Evolutionary conservation across 2,888 invertebrate species (phyloP).

Genomic region (Norana najaformis): DNA sequence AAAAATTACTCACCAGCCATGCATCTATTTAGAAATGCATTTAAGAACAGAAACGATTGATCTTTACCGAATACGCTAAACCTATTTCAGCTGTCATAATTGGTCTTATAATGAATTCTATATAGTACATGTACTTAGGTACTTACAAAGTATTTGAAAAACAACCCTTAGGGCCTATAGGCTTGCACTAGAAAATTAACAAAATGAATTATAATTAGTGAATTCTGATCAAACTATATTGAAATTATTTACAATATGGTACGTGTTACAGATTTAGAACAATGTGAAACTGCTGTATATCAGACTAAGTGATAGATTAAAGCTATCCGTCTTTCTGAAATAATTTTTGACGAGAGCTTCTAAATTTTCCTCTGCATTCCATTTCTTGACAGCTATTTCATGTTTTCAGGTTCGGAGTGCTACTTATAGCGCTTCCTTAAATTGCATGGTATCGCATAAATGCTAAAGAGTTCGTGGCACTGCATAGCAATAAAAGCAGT

Average conservation of each 20-base stretch:
- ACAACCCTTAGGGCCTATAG: too few species aligned
- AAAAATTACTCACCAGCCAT: background rate
- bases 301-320: too few species aligned
- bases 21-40: background rate
- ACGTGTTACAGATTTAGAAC: too few species aligned
- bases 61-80: background rate
- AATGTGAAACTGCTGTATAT: too few species aligned
- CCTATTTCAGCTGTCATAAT: background rate
- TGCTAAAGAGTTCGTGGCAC: background rate
- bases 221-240: background rate
- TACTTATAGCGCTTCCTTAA: background rate
- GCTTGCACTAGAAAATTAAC: too few species aligned
- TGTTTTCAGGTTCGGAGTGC: background rate
- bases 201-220: too few species aligned
- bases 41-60: background rate
- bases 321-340: background rate
- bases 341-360: background rate
- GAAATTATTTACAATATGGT: too few species aligned
- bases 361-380: background rate
- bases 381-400: background rate
- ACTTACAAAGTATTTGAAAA: background rate
- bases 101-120: background rate
- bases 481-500: background rate
- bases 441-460: too few species aligned
- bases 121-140: too few species aligned